Conservation (phyloP, 1,140 invertebrate species). For the Lutraria rhynchaena region DNA sequence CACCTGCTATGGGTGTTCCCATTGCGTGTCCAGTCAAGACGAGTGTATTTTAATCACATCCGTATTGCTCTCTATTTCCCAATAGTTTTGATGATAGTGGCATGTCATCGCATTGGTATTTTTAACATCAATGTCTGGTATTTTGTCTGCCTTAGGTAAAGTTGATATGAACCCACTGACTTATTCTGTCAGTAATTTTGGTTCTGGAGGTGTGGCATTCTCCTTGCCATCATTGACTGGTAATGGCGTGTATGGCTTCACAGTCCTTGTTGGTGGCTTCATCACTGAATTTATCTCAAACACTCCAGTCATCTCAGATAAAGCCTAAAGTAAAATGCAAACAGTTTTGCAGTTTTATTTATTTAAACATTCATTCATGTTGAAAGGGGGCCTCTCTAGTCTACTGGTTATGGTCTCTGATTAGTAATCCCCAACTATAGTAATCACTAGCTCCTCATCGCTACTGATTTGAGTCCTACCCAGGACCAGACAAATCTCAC, state of each 20-base stretch:
- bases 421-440: too few relatives aligned
- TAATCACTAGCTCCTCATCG: too few relatives aligned
- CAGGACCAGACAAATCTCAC: too few relatives aligned
- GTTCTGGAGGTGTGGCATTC: slow-evolving; percentile 49
- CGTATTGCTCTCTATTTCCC: too few relatives aligned
- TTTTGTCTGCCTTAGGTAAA: neutral
- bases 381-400: too few relatives aligned
- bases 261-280: neutral
- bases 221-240: slow-evolving; percentile 27
- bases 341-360: neutral
- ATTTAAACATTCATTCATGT: neutral
- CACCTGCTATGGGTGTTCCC: too few relatives aligned
- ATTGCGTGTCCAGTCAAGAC: too few relatives aligned
- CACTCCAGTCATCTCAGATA: slow-evolving; percentile 45
- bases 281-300: slow-evolving; percentile 2
- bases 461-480: too few relatives aligned
- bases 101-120: slow-evolving; percentile 7
- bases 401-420: too few relatives aligned
- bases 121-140: neutral
- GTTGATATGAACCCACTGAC: neutral
- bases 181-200: slow-evolving; percentile 10
- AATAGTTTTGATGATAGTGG: slow-evolving; percentile 48
- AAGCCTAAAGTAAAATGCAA: slow-evolving; percentile 27
- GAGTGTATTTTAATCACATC: too few relatives aligned
- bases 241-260: neutral